Base-by-base conservation (phyloP, 1,140 invertebrate genomes). In the Heliconius hewitsoni region DNA sequence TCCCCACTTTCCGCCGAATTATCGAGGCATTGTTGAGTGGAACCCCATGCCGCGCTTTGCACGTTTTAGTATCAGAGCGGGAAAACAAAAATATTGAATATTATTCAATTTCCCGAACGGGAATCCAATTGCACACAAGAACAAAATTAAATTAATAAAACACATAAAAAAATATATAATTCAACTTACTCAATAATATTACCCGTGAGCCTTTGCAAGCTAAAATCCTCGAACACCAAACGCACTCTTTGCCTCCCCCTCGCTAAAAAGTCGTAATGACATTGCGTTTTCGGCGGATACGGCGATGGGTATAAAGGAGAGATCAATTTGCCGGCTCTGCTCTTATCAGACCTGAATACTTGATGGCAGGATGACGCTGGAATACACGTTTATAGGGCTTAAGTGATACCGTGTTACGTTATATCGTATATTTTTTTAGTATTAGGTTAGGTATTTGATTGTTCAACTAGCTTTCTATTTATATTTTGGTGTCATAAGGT, bases 191-290 rank as follows among this genome's bases (percentile, higher is more conserved):
- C 91, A 71, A 93, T 89, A 79, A 89, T 87, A 82, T 88, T 90
- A 8, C 90, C 91, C 6, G 87, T 90, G 60, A 92, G 86, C 82
- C 89, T 85, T 72, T 93, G 91, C 79, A 96, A 88, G 87, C 94
- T 95, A 85, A 98, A 98, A 91, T 98, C 97, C 85, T 96, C 96
- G 89, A 98, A 98, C 80, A 97, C 96, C 60, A 97, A 95, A 90
- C 97, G 96, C 9, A 98, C 96, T 30, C 97, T 94, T 93, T 98
- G 97, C 80, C 97, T 96, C 18, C 97, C 97, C 71, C 96, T 95
- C 39, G 97, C 98, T 85, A 96, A 95, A 87, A 98, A 98, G 85
- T 98, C 97, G 90, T 98, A 98, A 85, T 96, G 96, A 95, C 98
- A 98, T 78, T 96, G 96, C 23, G 97, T 96, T 85, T 96, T 96